Conservation (phyloP, 2,113 vertebrate genomes). For the Orycteropus afer region DNA sequence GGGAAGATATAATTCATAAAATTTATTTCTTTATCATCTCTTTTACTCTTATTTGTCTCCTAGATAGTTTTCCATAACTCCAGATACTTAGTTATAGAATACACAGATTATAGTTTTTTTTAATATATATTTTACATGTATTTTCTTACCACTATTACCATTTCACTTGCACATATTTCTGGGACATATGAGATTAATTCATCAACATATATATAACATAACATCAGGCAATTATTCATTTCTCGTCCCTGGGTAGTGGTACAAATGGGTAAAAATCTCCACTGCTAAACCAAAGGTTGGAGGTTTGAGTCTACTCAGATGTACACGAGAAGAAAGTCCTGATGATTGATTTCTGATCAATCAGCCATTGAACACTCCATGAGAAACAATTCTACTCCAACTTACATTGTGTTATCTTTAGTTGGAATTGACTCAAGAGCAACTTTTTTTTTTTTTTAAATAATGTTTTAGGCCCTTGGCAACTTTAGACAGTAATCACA, state of each 20-base stretch:
- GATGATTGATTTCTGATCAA: no score
- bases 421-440: no score
- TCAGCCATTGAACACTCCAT: no score
- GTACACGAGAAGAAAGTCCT: no score
- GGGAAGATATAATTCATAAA: no score
- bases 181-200: neutral
- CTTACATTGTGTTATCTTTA: no score
- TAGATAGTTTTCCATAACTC: constrained; percentile 41
- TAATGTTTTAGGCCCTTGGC: neutral
- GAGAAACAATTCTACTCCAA: no score
- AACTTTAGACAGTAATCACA: neutral
- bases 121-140: neutral
- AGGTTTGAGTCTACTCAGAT: no score
- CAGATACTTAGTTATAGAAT: neutral
- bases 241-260: no score
- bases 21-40: neutral
- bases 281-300: no score
- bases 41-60: constrained; percentile 25
- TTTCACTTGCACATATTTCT: neutral
- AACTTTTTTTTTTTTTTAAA: no score
- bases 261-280: no score
- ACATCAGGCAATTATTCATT: neutral
- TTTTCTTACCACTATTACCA: neutral
- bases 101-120: constrained; percentile 22
- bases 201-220: neutral